Conservation (phyloP, 1,140 invertebrate species). For the Panulirus ornatus region DNA sequence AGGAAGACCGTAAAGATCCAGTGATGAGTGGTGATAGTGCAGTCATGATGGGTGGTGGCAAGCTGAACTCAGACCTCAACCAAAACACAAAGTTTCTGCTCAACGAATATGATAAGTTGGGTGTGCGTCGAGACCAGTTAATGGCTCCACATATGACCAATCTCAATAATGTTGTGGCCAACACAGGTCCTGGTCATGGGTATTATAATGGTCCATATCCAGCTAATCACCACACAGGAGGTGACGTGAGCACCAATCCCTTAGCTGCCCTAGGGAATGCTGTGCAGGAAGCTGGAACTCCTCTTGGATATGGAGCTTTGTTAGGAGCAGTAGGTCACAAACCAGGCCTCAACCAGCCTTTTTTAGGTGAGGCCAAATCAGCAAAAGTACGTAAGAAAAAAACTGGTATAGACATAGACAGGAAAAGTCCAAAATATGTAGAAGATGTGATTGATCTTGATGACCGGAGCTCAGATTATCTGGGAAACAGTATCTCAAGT, state of each 20-base stretch:
- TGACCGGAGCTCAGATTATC: constrained; percentile 58
- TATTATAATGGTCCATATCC: constrained; percentile 66
- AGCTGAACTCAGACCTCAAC: constrained; percentile 76
- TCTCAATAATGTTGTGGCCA: constrained; percentile 72
- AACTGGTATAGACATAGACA: constrained; percentile 57
- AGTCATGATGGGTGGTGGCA: constrained; percentile 68
- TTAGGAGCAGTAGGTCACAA: constrained; percentile 66
- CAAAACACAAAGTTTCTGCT: constrained; percentile 75
- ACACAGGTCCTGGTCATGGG: constrained; percentile 39
- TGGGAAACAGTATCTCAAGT: constrained; percentile 42
- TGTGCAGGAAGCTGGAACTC: constrained; percentile 65
- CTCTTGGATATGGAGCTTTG: constrained; percentile 64
- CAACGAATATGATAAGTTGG: constrained; percentile 71
- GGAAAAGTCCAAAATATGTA: constrained; percentile 69
- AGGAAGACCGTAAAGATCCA: constrained; percentile 71
- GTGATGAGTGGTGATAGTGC: constrained; percentile 66
- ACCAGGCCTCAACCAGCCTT: constrained; percentile 67
- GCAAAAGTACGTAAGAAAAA: constrained; percentile 75
- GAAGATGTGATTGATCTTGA: constrained; percentile 74
- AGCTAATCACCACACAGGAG: constrained; percentile 23
- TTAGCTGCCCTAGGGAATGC: constrained; percentile 61
- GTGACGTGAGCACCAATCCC: constrained; percentile 49
- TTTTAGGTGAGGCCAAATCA: constrained; percentile 75
- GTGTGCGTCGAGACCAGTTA: constrained; percentile 70
- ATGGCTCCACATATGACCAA: constrained; percentile 60